phyloP scores from a whole-genome alignment of 2,797 vertebrate genomes.

The Rousettus madagascariensis region DNA sequence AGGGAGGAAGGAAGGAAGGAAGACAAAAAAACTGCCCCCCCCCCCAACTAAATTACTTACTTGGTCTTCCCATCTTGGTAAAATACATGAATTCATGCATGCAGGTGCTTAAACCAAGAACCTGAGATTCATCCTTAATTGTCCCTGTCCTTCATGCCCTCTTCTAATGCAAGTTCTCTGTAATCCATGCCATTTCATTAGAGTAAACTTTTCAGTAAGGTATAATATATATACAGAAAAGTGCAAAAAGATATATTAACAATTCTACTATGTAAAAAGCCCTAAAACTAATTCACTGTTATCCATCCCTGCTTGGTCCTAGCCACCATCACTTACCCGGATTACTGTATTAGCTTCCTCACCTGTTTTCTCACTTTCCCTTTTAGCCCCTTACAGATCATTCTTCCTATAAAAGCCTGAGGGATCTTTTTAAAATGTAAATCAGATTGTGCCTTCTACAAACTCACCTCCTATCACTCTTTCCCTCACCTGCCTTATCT shows the following conservation, averaged over 20 bases:
- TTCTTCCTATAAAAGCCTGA: neutral
- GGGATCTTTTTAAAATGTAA: constrained; percentile 5
- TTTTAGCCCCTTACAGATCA: neutral
- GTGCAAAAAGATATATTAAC: neutral
- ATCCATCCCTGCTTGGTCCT: neutral
- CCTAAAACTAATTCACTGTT: neutral
- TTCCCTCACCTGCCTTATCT: neutral
- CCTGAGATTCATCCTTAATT: neutral
- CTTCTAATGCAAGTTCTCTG: neutral
- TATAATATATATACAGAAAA: neutral
- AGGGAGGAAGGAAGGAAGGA: too few relatives aligned
- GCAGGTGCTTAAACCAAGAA: neutral
- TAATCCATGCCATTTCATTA: neutral
- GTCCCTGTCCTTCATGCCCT: neutral
- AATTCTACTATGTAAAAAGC: neutral
- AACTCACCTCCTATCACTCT: neutral
- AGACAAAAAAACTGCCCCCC: neutral
- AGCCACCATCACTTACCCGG: neutral
- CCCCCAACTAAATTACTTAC: neutral
- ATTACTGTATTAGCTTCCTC: neutral
- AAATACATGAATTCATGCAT: neutral
- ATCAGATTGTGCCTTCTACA: neutral
- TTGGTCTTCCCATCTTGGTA: constrained; percentile 22
- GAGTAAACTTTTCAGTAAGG: constrained; percentile 2
- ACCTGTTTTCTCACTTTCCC: neutral